These are phyloP conservation scores for Psammodynastes pulverulentus DNA, from an alignment of 2,113 vertebrate genomes.

Conservation along the genomic window DNA sequence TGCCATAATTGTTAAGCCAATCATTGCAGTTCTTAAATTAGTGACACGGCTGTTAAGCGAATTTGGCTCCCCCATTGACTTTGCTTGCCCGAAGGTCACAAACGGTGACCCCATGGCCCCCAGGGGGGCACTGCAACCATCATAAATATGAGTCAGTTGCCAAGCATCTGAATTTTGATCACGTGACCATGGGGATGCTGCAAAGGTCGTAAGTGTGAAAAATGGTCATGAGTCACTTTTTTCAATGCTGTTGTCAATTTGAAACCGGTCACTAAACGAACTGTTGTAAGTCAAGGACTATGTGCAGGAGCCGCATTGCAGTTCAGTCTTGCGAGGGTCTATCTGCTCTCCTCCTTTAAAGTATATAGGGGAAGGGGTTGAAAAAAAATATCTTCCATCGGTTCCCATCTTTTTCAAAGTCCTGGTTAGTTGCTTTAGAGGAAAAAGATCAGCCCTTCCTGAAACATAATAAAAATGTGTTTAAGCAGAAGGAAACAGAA, in stretches of 20 bases:
- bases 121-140: not conserved
- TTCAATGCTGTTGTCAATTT: not conserved
- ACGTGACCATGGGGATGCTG: not conserved
- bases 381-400: not conserved
- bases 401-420: not conserved
- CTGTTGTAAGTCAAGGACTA: not conserved
- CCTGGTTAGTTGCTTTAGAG: not conserved
- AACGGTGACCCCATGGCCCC: not conserved
- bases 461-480: not conserved
- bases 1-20: not conserved
- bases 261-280: not conserved
- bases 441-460: not conserved
- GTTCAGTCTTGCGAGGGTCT: not conserved
- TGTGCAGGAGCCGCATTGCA: not conserved
- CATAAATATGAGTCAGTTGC: not conserved
- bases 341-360: not conserved
- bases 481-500: not conserved
- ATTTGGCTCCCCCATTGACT: too few species aligned
- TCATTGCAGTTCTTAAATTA: not conserved
- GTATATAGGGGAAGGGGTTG: not conserved
- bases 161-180: not conserved
- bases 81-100: not conserved
- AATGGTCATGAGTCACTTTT: not conserved
- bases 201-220: not conserved
- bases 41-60: not conserved